These are phyloP conservation scores for Aspidiotus destructor DNA, from an alignment of 2,888 invertebrate species.

Conservation along the genomic window DNA sequence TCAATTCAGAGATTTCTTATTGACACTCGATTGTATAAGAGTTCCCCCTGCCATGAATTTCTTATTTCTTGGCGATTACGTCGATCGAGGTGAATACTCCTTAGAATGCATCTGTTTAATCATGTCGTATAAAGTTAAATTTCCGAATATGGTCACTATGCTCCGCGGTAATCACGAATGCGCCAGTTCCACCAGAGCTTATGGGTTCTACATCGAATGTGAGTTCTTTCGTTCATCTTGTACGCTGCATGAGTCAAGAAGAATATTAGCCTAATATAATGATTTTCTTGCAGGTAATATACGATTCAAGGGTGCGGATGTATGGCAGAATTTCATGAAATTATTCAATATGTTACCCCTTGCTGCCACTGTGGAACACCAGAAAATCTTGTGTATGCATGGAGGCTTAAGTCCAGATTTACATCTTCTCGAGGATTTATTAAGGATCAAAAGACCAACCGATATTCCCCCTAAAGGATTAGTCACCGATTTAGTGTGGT, in stretches of 20 bases:
- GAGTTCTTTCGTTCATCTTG: constrained; percentile 34
- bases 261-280: not conserved
- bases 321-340: constrained; percentile 57
- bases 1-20: constrained; percentile 52
- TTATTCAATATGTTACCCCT: constrained; percentile 56
- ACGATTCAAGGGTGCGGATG: constrained; percentile 51
- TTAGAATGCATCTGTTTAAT: constrained; percentile 30
- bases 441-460: constrained; percentile 50
- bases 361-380: constrained; percentile 51
- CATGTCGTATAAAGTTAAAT: constrained; percentile 30
- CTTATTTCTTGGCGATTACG: constrained; percentile 51
- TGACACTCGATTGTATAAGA: constrained; percentile 54
- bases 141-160: constrained; percentile 46
- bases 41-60: constrained; percentile 55
- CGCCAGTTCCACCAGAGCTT: constrained; percentile 50
- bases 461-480: constrained; percentile 51
- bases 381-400: constrained; percentile 54
- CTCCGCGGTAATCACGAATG: constrained; percentile 52
- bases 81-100: constrained; percentile 39
- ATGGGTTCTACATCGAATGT: constrained; percentile 48
- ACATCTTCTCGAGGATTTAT: constrained; percentile 50
- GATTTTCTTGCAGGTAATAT: constrained; percentile 10
- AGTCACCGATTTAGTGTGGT: constrained; percentile 51
- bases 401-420: constrained; percentile 46
- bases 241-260: too few species aligned